Conservation (phyloP, 2,888 invertebrate species). For the Sclerodermus sp. region DNA sequence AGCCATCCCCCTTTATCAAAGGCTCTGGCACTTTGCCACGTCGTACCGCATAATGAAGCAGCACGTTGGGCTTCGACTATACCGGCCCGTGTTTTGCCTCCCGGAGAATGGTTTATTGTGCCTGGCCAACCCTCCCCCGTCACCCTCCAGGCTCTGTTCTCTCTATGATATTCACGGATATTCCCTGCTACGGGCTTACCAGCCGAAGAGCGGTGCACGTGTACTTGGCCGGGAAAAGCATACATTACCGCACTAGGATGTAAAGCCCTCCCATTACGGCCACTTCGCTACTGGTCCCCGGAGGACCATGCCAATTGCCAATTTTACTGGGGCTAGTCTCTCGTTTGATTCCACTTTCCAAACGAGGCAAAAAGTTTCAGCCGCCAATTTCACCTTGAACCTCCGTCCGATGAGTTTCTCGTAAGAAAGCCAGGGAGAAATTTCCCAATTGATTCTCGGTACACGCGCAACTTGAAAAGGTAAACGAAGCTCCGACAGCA, state of each 20-base stretch:
- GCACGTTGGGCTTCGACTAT: constrained; percentile 48
- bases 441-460: too few species aligned
- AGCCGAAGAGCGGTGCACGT: not conserved
- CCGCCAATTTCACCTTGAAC: too few species aligned
- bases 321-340: too few species aligned
- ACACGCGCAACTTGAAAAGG: too few species aligned
- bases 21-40: constrained; percentile 52
- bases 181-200: not conserved
- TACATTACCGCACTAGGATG: not conserved
- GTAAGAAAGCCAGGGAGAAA: too few species aligned
- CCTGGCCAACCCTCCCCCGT: constrained; percentile 11
- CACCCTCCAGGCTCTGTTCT: not conserved
- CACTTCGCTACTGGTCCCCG: not conserved
- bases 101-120: constrained; percentile 42
- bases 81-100: constrained; percentile 45
- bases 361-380: too few species aligned
- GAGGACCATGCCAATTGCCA: not conserved
- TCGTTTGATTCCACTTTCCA: too few species aligned
- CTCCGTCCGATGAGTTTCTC: too few species aligned
- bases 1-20: constrained; percentile 39
- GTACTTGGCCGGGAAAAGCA: not conserved
- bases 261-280: not conserved
- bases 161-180: constrained; percentile 5
- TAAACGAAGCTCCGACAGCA: too few species aligned
- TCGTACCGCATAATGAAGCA: constrained; percentile 54